These are phyloP conservation scores for Lagodon rhomboides DNA, from an alignment of 2,797 vertebrate genomes.

Conservation along the genomic window DNA sequence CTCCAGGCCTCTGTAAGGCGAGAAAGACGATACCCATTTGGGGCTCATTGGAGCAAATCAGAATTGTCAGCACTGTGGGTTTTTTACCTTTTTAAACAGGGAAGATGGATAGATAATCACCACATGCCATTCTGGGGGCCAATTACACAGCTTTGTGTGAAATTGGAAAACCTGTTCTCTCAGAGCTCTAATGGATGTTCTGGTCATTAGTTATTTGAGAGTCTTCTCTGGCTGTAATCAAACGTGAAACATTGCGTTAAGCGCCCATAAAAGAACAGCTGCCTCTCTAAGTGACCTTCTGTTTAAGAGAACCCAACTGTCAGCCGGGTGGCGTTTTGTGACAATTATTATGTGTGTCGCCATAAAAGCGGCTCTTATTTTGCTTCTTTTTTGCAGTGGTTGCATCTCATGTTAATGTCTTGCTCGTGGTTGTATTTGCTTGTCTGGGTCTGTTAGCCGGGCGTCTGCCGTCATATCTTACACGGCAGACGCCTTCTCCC, in stretches of 20 bases:
- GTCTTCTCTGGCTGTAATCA: constrained; percentile 96
- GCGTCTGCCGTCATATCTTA: constrained; percentile 46
- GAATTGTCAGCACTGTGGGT: constrained; percentile 84
- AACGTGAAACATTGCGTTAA: constrained; percentile 97
- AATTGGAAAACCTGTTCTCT: constrained; percentile 94
- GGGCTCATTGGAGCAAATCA: constrained; percentile 82
- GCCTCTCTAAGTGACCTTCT: constrained; percentile 97
- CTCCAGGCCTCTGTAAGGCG: constrained; percentile 55
- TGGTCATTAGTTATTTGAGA: constrained; percentile 98
- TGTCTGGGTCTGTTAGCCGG: constrained; percentile 65
- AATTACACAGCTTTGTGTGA: constrained; percentile 90
- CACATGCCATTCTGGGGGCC: constrained; percentile 85
- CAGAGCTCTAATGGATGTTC: constrained; percentile 96
- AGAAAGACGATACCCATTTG: constrained; percentile 75
- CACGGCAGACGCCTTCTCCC: constrained; percentile 42
- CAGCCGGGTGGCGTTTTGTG: constrained; percentile 83
- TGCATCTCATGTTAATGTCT: constrained; percentile 79
- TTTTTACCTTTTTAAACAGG: constrained; percentile 84
- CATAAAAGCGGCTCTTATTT: constrained; percentile 73
- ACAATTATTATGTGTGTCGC: constrained; percentile 77
- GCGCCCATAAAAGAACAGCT: constrained; percentile 98
- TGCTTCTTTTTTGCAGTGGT: constrained; percentile 68
- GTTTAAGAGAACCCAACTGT: constrained; percentile 93
- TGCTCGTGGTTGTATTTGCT: constrained; percentile 78
- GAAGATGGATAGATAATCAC: constrained; percentile 88